Evolutionary conservation across 2,888 invertebrate genomes (phyloP).

Genomic region (Leucania comma): DNA sequence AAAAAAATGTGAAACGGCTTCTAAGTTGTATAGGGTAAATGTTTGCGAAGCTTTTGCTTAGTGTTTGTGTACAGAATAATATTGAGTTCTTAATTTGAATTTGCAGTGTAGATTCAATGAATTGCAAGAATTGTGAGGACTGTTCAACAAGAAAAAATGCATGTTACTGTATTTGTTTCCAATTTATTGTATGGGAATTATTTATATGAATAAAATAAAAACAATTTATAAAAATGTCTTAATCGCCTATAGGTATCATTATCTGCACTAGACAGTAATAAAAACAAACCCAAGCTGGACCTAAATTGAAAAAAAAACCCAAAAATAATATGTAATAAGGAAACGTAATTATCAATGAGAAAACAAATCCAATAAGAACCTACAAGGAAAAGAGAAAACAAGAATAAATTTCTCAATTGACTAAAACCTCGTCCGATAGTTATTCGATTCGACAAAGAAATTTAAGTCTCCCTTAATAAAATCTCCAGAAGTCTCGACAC

Average conservation of each 20-base stretch:
- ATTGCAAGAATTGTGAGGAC: neutral
- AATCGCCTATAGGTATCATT: neutral
- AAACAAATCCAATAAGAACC: constrained; percentile 18
- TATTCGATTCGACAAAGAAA: constrained; percentile 72
- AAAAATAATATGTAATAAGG: neutral
- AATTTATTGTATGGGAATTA: neutral
- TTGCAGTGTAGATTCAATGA: neutral
- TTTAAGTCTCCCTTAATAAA: constrained; percentile 80
- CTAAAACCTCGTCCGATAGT: constrained; percentile 59
- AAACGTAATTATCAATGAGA: neutral
- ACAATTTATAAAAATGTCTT: neutral
- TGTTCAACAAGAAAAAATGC: neutral
- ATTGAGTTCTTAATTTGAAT: constrained; percentile 26
- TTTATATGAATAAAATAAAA: neutral
- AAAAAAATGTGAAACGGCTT: constrained; percentile 31
- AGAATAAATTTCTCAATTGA: constrained; percentile 53
- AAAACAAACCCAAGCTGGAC: neutral
- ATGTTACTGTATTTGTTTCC: too few species aligned
- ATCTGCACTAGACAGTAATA: neutral
- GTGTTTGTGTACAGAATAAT: constrained; percentile 17
- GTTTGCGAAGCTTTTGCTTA: constrained; percentile 32
- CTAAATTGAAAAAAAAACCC: neutral
- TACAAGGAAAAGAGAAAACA: constrained; percentile 5
- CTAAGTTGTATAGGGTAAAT: constrained; percentile 14
- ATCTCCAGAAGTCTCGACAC: constrained; percentile 79